A percentile compares a stretch with the other conserved stretches of the same genome.
Evolutionary conservation across 2,797 vertebrate genomes (phyloP).

Genomic region (Aratinga solstitialis): DNA sequence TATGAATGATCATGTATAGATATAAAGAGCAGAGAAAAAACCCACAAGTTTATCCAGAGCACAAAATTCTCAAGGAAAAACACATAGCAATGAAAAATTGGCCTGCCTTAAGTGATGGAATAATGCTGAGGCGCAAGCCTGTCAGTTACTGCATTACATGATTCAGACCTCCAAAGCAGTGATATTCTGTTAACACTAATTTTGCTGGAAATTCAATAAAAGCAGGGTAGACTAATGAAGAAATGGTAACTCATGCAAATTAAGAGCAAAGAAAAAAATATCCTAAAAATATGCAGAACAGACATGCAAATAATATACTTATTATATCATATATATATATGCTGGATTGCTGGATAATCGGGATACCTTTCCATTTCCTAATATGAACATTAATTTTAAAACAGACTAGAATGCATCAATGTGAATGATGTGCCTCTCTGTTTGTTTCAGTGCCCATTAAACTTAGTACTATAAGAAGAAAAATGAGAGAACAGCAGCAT

Average conservation of each 20-base stretch:
- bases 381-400: not conserved
- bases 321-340: not conserved
- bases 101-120: not conserved
- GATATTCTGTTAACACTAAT: not conserved
- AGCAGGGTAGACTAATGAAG: not conserved
- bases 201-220: not conserved
- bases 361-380: not conserved
- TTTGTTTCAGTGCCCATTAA: slow-evolving; percentile 25
- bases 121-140: not conserved
- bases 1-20: accelerated
- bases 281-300: not conserved
- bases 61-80: not conserved
- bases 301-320: not conserved
- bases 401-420: not conserved
- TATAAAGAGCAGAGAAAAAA: not conserved
- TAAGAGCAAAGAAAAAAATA: not conserved
- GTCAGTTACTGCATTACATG: not conserved
- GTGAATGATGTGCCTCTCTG: not conserved
- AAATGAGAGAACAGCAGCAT: not conserved
- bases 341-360: not conserved
- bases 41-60: not conserved
- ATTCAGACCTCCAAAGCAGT: not conserved
- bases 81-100: not conserved
- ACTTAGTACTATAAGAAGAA: not conserved
- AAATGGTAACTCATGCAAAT: not conserved